phyloP scores from a whole-genome alignment of 2,888 invertebrate species.

The Apodemia mormo region DNA sequence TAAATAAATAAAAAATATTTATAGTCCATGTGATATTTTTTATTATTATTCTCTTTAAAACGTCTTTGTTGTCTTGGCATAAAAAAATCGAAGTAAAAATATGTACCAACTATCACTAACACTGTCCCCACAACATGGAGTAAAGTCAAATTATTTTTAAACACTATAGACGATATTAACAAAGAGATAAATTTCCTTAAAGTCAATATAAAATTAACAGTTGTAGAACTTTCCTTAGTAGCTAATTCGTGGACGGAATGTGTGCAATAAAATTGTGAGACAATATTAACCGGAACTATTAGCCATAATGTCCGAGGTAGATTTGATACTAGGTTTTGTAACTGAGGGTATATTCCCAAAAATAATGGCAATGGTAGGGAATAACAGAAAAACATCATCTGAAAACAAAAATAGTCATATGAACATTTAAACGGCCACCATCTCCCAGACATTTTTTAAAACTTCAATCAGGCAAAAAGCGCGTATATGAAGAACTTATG shows the following conservation, averaged over 20 bases:
- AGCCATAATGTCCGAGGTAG: constrained; percentile 54
- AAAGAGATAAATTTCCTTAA: constrained; percentile 68
- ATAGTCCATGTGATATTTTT: constrained; percentile 19
- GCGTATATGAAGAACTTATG: no score
- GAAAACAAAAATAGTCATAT: constrained; percentile 41
- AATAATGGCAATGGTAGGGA: constrained; percentile 66
- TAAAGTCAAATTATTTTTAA: constrained; percentile 68
- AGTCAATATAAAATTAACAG: constrained; percentile 70
- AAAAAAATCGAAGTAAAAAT: constrained; percentile 70
- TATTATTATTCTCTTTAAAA: constrained; percentile 45
- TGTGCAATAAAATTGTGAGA: constrained; percentile 66
- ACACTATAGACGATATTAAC: constrained; percentile 64
- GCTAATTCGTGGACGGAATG: constrained; percentile 68
- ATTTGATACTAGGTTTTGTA: constrained; percentile 45
- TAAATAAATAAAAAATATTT: background rate
- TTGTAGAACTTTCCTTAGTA: constrained; percentile 65
- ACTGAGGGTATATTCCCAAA: constrained; percentile 54
- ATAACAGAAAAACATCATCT: constrained; percentile 75
- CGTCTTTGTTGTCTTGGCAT: constrained; percentile 50
- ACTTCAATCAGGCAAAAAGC: no score
- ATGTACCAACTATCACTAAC: constrained; percentile 65
- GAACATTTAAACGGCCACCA: background rate
- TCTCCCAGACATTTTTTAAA: no score
- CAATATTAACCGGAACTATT: constrained; percentile 54
- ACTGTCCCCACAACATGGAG: constrained; percentile 62